These are phyloP conservation scores for Drosophila tsacasi DNA, from an alignment of 1,140 invertebrate species.

Conservation along the genomic window DNA sequence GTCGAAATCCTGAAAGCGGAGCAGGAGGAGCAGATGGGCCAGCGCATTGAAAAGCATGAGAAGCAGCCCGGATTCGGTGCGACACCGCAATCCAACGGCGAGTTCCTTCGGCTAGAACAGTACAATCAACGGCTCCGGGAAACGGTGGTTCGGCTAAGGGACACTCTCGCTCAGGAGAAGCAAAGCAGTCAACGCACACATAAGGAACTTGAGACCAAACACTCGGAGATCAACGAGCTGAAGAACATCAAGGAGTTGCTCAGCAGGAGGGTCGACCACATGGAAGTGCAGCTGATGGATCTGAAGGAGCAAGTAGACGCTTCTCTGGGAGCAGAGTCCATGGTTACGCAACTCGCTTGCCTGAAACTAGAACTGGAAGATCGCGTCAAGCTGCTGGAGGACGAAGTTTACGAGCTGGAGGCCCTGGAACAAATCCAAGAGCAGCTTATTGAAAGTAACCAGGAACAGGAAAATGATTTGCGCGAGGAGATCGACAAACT, in stretches of 20 bases:
- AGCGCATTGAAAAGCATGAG: conserved; percentile 67
- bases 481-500: conserved; percentile 97
- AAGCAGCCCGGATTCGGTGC: conserved; percentile 38
- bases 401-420: conserved; percentile 94
- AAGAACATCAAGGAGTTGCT: conserved; percentile 94
- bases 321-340: conserved; percentile 98
- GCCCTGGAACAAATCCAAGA: conserved; percentile 92
- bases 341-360: conserved; percentile 97
- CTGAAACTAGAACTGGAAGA: conserved; percentile 97
- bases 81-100: conserved; percentile 88
- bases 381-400: conserved; percentile 93
- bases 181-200: conserved; percentile 94
- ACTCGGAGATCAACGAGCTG: conserved; percentile 93
- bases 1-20: conserved; percentile 96
- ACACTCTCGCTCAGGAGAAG: conserved; percentile 97
- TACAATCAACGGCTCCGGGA: conserved; percentile 96
- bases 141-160: conserved; percentile 95
- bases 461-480: conserved; percentile 95
- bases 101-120: conserved; percentile 96
- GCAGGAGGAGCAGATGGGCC: conserved; percentile 86
- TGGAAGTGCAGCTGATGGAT: conserved; percentile 95
- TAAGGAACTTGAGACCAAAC: conserved; percentile 96
- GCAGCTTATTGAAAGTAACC: conserved; percentile 91
- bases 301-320: conserved; percentile 91
- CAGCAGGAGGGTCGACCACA: conserved; percentile 89